phyloP scores from a whole-genome alignment of 2,888 invertebrate genomes.

The Ectemnius continuus region DNA sequence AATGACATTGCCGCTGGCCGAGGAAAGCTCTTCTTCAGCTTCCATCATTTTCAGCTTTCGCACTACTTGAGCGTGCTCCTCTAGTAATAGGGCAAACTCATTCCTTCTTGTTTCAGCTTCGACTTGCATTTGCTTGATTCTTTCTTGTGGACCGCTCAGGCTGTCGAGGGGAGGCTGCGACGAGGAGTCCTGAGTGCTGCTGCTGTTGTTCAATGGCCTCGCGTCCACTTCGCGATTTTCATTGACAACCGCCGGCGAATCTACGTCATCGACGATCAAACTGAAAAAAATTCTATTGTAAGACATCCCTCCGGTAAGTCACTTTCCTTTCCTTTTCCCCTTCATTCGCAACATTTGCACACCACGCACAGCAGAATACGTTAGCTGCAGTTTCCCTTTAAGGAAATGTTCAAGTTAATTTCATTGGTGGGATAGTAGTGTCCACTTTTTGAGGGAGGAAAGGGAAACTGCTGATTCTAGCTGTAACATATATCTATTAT shows the following conservation, averaged over 20 bases:
- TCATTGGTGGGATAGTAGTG: too few species aligned
- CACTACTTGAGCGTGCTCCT: conserved; percentile 78
- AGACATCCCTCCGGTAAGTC: too few species aligned
- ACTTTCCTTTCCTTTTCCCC: too few species aligned
- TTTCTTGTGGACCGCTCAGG: conserved; percentile 68
- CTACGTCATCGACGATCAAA: conserved; percentile 71
- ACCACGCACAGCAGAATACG: too few species aligned
- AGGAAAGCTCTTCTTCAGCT: conserved; percentile 68
- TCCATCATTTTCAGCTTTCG: conserved; percentile 77
- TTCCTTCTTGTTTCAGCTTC: conserved; percentile 77
- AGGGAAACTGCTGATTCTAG: too few species aligned
- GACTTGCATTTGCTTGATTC: conserved; percentile 73
- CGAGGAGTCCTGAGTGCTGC: conserved; percentile 63
- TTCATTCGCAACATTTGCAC: too few species aligned
- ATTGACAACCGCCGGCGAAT: conserved; percentile 67
- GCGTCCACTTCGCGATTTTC: conserved; percentile 62
- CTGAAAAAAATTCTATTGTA: conserved; percentile 48
- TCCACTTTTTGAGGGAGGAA: too few species aligned
- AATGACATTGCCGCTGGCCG: conserved; percentile 58
- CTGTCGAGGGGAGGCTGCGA: conserved; percentile 69
- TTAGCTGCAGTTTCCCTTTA: too few species aligned
- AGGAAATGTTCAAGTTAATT: too few species aligned
- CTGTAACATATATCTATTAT: too few species aligned
- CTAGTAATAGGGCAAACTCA: conserved; percentile 76
- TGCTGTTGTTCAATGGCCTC: conserved; percentile 62